These are phyloP conservation scores for Tragelaphus strepsiceros DNA, from an alignment of 2,113 vertebrate species.

Conservation along the genomic window DNA sequence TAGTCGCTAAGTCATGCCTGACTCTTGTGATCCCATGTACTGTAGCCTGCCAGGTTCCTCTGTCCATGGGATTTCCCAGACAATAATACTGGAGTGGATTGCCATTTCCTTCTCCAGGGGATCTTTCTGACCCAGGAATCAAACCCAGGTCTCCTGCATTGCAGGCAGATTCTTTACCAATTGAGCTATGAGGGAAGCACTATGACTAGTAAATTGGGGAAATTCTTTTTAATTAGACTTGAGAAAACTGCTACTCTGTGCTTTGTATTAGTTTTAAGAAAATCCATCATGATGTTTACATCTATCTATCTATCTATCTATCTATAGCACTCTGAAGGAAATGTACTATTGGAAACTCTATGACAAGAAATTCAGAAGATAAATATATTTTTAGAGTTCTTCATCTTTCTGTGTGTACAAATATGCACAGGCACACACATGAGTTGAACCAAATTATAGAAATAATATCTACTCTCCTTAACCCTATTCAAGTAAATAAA, in stretches of 20 bases:
- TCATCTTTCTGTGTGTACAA: background rate
- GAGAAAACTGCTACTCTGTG: background rate
- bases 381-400: background rate
- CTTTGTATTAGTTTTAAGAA: conserved; percentile 2
- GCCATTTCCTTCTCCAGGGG: background rate
- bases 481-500: background rate
- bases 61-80: background rate
- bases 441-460: background rate
- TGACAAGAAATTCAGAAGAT: background rate
- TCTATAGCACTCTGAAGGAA: background rate
- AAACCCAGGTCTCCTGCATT: background rate
- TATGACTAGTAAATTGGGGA: conserved; percentile 52
- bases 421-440: background rate
- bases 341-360: background rate
- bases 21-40: background rate
- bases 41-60: background rate
- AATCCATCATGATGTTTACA: background rate
- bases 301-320: background rate
- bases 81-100: background rate
- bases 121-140: background rate
- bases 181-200: background rate
- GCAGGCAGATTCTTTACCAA: background rate
- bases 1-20: background rate
- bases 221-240: conserved; percentile 54
- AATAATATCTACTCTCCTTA: background rate